Percentiles rank a stretch among this genome's conserved stretches.
Conservation (phyloP, 2,113 vertebrate genomes). For the Bambusicola thoracicus region DNA sequence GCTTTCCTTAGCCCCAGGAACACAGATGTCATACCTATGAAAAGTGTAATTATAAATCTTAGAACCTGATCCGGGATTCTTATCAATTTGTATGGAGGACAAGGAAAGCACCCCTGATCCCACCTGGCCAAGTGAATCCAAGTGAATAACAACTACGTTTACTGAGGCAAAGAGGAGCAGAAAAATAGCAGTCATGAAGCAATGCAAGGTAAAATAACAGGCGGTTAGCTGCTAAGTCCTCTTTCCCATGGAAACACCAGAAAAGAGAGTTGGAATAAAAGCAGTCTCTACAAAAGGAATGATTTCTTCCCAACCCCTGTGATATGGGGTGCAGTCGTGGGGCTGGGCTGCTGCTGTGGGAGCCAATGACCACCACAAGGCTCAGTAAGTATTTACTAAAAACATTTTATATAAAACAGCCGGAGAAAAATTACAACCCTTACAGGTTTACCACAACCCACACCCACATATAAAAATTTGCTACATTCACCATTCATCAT, state of each 20-base stretch:
- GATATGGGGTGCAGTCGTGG: rapidly evolving
- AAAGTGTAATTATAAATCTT: background rate
- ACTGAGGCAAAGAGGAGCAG: background rate
- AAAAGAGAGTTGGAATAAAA: background rate
- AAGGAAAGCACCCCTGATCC: background rate
- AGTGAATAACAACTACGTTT: background rate
- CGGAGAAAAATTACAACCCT: constrained; percentile 28
- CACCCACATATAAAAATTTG: constrained; percentile 1
- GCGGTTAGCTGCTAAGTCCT: background rate
- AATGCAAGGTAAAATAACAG: background rate
- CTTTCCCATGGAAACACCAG: constrained; percentile 20
- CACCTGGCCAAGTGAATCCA: background rate
- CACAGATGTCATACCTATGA: background rate
- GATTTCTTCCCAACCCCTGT: background rate
- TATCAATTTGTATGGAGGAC: background rate
- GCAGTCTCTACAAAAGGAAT: background rate
- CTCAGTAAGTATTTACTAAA: background rate
- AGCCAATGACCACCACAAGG: background rate
- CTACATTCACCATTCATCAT: constrained; percentile 30
- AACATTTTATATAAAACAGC: constrained; percentile 45
- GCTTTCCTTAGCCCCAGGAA: background rate
- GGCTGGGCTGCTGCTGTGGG: background rate
- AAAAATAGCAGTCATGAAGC: background rate
- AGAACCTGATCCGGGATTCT: background rate
- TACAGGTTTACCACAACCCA: background rate